These are phyloP conservation scores for Dascyllus trimaculatus DNA, from an alignment of 2,113 vertebrate species.

Conservation along the genomic window DNA sequence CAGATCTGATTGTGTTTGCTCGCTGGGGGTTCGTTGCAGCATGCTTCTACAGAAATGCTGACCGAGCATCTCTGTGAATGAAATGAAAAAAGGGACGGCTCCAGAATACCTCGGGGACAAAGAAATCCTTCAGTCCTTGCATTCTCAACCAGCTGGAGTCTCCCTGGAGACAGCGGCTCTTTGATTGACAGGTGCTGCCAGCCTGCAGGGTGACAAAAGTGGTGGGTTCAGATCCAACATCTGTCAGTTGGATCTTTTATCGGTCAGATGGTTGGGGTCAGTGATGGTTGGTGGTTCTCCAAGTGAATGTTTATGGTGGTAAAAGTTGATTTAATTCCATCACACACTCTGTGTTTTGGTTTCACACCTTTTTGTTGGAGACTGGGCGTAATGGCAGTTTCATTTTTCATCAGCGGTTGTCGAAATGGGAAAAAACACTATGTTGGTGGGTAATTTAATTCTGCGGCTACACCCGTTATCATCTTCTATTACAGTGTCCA, in stretches of 20 bases:
- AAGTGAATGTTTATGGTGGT: neutral
- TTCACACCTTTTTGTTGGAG: conserved; percentile 10
- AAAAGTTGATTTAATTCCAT: neutral
- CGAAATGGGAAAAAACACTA: conserved; percentile 37
- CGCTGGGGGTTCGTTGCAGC: neutral
- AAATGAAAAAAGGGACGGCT: conserved; percentile 29
- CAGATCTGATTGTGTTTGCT: neutral
- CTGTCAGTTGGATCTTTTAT: conserved; percentile 42
- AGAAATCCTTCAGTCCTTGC: conserved; percentile 46
- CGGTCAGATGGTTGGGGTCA: neutral
- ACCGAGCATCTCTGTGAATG: conserved; percentile 34
- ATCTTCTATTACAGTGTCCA: conserved; percentile 61
- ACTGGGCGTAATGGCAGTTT: conserved; percentile 8
- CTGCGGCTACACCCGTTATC: conserved; percentile 55
- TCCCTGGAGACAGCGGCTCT: conserved; percentile 51
- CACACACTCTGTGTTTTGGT: neutral
- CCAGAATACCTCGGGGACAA: conserved; percentile 54
- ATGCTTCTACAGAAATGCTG: conserved; percentile 40
- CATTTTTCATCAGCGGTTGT: conserved; percentile 22
- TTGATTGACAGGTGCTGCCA: conserved; percentile 73
- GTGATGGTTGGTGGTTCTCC: neutral
- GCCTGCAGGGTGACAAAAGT: conserved; percentile 48
- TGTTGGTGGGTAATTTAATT: conserved; percentile 59
- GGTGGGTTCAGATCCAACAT: conserved; percentile 48
- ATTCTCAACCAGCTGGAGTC: conserved; percentile 62